These are phyloP conservation scores for Nestor notabilis DNA, from an alignment of 2,113 vertebrate species.

Conservation along the genomic window DNA sequence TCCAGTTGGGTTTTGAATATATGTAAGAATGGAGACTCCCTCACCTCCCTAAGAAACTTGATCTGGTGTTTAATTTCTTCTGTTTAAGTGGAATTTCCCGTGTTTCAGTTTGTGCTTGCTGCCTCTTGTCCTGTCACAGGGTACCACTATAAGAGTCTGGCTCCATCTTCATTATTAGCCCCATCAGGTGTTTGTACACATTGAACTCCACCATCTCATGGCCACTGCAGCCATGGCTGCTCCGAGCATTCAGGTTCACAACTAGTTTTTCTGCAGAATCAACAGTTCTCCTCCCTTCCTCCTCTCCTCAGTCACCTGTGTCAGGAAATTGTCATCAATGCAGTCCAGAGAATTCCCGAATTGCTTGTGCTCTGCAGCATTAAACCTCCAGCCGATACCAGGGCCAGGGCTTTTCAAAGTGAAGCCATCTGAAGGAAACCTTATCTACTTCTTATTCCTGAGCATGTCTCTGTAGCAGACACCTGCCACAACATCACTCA, in stretches of 20 bases:
- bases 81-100: neutral
- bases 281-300: neutral
- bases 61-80: neutral
- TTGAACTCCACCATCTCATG: neutral
- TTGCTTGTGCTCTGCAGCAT: neutral
- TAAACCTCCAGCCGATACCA: neutral
- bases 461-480: neutral
- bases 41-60: neutral
- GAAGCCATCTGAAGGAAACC: neutral
- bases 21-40: neutral
- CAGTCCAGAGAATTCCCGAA: neutral
- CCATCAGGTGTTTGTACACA: neutral
- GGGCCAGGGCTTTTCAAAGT: neutral
- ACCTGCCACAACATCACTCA: neutral
- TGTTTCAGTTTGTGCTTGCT: neutral
- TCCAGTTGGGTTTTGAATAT: neutral
- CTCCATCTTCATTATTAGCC: neutral
- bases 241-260: neutral
- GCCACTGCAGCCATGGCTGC: accelerated
- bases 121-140: neutral
- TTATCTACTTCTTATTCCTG: neutral
- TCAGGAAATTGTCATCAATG: neutral
- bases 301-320: neutral
- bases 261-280: neutral
- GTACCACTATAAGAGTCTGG: neutral